Base-by-base conservation (phyloP, 2,888 invertebrate genomes). In the Ochlodes sylvanus region DNA sequence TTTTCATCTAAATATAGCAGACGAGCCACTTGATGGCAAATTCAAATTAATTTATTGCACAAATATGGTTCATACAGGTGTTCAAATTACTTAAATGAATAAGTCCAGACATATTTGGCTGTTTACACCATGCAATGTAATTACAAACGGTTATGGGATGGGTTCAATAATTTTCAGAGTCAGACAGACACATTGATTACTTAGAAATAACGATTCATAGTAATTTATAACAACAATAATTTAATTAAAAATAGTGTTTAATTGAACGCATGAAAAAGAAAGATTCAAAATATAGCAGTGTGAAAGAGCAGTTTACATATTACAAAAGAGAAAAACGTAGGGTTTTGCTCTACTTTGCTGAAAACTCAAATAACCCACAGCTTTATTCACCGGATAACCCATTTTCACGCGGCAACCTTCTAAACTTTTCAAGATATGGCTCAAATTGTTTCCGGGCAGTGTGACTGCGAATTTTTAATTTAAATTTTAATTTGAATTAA, bases 401-500 rank as follows among this genome's bases (percentile, higher is more conserved):
- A 65, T 57, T 65, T 65, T 50, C 65, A 38, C 47, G 61, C 60
- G 34, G 56, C 27, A 15, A 52, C 14, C 14, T 38, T 54, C 54
- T 42, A 66, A 32, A 54, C 32, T 63, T 44, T 60, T 47, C 38
- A 62, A 62, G 55, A 62, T 47, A 62, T 34, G 47, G 15, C 38
- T 38, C 38, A 62, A 52, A 52, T 50, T 62, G 50, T 62, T 62
- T 62, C 19, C 19, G 61, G 50, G 41, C 58, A 54, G 42, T 19
- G n/a, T n/a, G 17, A 42, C 9, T 7, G 41, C 58, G 66, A 60
- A 60, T 66, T 66, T 54, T 65, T 65, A 58, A 66, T 66, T 66
- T 54, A 17, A 67, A 67, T 67, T 67, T 34, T 44, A 68, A 68
- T 68, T 62, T 34, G 56, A 62, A 68, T 61, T 62, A 62, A 68